Base-by-base conservation (phyloP, 2,888 invertebrate species). In the Linyphia triangularis region DNA sequence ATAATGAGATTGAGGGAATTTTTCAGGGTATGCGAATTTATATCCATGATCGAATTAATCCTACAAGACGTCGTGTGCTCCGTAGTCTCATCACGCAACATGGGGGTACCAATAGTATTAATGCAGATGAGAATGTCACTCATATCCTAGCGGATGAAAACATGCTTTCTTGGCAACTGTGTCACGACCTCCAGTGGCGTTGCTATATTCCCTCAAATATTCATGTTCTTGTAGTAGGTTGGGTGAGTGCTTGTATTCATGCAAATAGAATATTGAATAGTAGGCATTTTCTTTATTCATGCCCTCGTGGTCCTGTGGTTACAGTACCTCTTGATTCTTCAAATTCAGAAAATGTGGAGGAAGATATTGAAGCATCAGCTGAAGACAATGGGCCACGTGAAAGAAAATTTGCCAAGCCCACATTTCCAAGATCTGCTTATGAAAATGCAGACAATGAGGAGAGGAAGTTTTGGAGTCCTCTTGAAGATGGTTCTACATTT, bases 401-500 rank as follows among this genome's bases (percentile, higher is more conserved):
- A 51, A 51, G 51, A n/a, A n/a, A 51, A 51, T 51, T 16, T n/a
- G 51, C 51, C n/a, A 13, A 16, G 5, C 13, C 5, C n/a, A n/a
- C 51, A n/a, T 13, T 5, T 0, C 16, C 16, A 51, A 51, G 51
- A 16, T 2, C 2, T 51, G 16, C 13, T n/a, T 51, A 51, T 33
- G 33, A 30, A 28, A 10, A 24, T 33, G 33, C 16, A 5, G 33
- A n/a, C 19, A 5, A 19, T 26, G 33, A 67, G 13, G 33, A 19
- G 2, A 67, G n/a, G n/a, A 67, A 67, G 33, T 67, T 70, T 22
- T 61, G 61, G 70, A 70, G 37, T 70, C 57, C 63, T 13, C n/a
- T 16, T 40, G 65, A 43, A 2, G 70, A 70, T 37, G 51, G 51
- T 22, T 77, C 84, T 4, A 57, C 67, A 1, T 85, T 30, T 85